phyloP scores from a whole-genome alignment of 1,140 invertebrate genomes.

The Camponotus pennsylvanicus region DNA sequence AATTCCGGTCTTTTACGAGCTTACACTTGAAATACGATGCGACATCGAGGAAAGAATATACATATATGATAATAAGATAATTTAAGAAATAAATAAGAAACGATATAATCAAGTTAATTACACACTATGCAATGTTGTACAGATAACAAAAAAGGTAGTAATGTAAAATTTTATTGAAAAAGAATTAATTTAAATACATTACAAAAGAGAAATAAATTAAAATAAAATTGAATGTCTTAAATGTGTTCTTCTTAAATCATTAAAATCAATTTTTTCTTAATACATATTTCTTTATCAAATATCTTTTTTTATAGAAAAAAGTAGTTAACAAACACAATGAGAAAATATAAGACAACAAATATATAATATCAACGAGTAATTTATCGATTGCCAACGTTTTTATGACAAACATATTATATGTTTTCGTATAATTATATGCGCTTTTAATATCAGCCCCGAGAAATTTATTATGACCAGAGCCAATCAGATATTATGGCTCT shows the following conservation, averaged over 20 bases:
- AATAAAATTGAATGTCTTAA: background rate
- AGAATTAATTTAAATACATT: background rate
- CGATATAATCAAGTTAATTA: background rate
- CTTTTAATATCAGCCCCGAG: constrained; percentile 48
- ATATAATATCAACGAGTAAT: constrained; percentile 33
- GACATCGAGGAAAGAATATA: background rate
- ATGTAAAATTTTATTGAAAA: background rate
- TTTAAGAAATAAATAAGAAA: background rate
- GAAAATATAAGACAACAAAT: background rate
- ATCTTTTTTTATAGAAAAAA: background rate
- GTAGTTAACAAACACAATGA: background rate
- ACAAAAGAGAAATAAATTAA: background rate
- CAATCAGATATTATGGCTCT: constrained; percentile 41
- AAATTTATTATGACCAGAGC: constrained; percentile 58
- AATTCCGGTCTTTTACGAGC: constrained; percentile 39
- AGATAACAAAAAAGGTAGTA: too few species aligned
- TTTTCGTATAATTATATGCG: constrained; percentile 45
- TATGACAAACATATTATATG: background rate
- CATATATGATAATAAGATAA: background rate
- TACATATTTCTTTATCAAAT: background rate
- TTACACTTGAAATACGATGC: constrained; percentile 19
- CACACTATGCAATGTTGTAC: background rate
- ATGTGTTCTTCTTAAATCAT: background rate
- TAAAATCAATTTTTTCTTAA: background rate
- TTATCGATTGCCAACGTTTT: constrained; percentile 9